phyloP scores from a whole-genome alignment of 2,113 vertebrate species.

The Thunnus maccoyii region DNA sequence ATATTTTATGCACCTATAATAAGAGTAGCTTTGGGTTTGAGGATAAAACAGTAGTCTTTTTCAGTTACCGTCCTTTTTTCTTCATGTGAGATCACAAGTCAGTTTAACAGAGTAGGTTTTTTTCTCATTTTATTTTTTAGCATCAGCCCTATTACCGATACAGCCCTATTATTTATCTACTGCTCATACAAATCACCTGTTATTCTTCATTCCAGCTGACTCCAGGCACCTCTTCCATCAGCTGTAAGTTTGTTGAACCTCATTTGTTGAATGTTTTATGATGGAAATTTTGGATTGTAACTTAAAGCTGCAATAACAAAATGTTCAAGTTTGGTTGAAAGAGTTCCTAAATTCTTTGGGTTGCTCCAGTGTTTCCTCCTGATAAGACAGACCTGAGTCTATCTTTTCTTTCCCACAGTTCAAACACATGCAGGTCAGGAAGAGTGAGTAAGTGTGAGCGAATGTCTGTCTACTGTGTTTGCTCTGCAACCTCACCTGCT shows the following conservation, averaged over 20 bases:
- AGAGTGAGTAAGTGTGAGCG: background rate
- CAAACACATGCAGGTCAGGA: background rate
- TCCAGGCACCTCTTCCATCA: conserved; percentile 12
- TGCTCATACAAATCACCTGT: conserved; percentile 4
- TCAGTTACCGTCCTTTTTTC: background rate
- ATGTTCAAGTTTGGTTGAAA: too few species aligned
- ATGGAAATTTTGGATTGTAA: too few species aligned
- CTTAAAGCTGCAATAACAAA: too few species aligned
- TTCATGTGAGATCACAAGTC: background rate
- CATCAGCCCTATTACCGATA: background rate
- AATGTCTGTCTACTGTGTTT: background rate
- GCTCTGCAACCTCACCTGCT: background rate
- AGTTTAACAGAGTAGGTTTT: background rate
- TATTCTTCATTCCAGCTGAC: background rate
- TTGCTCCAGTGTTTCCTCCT: conserved; percentile 5
- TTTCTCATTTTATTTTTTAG: conserved; percentile 11
- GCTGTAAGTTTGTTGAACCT: background rate
- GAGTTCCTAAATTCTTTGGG: too few species aligned
- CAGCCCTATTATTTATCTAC: background rate
- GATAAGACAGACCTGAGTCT: conserved; percentile 2
- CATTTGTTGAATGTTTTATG: background rate
- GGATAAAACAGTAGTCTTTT: background rate
- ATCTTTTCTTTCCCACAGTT: too few species aligned
- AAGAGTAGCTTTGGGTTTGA: too few species aligned
- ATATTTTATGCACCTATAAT: too few species aligned